Conservation (phyloP, 2,797 vertebrate genomes). For the Alcedo quadribrachys region DNA sequence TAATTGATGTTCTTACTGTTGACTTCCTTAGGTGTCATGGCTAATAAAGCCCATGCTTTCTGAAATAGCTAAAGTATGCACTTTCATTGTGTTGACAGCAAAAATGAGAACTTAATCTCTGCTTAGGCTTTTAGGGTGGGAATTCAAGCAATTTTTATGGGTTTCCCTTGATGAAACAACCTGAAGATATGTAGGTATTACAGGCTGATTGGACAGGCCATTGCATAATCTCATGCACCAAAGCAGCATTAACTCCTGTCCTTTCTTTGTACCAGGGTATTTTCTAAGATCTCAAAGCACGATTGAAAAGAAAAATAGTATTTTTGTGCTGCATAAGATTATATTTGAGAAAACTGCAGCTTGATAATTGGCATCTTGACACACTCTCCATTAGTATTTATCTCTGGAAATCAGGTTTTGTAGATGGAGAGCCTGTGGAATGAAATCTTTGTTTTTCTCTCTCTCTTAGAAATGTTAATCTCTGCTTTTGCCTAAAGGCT, state of each 20-base stretch:
- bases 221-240: background rate
- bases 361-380: constrained; percentile 30
- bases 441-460: constrained; percentile 51
- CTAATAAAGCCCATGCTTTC: background rate
- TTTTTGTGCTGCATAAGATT: constrained; percentile 21
- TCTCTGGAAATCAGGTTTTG: constrained; percentile 51
- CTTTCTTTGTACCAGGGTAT: background rate
- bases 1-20: background rate
- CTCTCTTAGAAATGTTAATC: constrained; percentile 54
- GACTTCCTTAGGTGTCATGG: background rate
- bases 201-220: background rate
- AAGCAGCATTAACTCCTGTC: background rate
- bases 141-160: background rate
- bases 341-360: constrained; percentile 18
- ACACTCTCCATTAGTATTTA: constrained; percentile 36
- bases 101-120: background rate
- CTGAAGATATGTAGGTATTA: constrained; percentile 3
- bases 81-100: background rate
- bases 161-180: background rate
- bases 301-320: background rate
- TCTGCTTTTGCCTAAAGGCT: constrained; percentile 62
- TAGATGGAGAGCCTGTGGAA: constrained; percentile 26
- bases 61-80: background rate
- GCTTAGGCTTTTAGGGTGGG: background rate
- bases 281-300: constrained; percentile 3